Percentiles rank a stretch among this genome's conserved stretches.
These are phyloP conservation scores for Drosophila jambulina DNA, from an alignment of 1,140 invertebrate genomes.

Conservation along the genomic window DNA sequence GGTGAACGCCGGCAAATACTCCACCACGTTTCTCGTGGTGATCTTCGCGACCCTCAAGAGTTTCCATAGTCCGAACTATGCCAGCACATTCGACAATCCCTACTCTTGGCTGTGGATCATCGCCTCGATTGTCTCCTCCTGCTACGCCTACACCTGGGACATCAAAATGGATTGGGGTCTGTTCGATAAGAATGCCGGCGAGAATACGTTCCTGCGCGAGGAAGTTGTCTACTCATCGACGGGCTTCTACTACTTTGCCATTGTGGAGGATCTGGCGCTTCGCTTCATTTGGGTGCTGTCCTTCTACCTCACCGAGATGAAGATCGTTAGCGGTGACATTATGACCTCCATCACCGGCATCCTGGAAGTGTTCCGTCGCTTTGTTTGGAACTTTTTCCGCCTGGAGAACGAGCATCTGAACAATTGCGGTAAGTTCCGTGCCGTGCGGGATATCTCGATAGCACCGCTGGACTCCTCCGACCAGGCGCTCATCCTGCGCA, in stretches of 20 bases:
- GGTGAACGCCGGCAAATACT: constrained; percentile 99
- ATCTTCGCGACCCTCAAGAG: constrained; percentile 92
- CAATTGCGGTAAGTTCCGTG: constrained; percentile 99
- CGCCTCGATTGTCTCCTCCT: constrained; percentile 91
- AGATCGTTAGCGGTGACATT: constrained; percentile 92
- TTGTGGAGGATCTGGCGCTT: constrained; percentile 97
- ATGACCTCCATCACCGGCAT: constrained; percentile 95
- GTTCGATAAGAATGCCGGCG: constrained; percentile 94
- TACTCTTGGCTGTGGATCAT: constrained; percentile 93
- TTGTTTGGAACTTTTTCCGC: constrained; percentile 99
- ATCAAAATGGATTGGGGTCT: constrained; percentile 99
- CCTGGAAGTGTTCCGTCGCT: constrained; percentile 97
- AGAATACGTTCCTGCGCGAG: constrained; percentile 92
- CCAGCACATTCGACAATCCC: constrained; percentile 89
- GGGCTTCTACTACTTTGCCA: constrained; percentile 98
- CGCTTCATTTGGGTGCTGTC: constrained; percentile 97
- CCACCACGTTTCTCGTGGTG: constrained; percentile 98
- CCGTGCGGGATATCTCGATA: constrained; percentile 99
- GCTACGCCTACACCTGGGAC: constrained; percentile 97
- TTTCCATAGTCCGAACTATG: constrained; percentile 87
- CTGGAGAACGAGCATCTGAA: constrained; percentile 99
- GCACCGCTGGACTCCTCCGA: constrained; percentile 97
- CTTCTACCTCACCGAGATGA: constrained; percentile 94
- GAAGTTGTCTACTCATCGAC: constrained; percentile 92
- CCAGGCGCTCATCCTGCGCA: constrained; percentile 94